Conservation (phyloP, 1,140 invertebrate genomes). For the Habropoda laboriosa region DNA sequence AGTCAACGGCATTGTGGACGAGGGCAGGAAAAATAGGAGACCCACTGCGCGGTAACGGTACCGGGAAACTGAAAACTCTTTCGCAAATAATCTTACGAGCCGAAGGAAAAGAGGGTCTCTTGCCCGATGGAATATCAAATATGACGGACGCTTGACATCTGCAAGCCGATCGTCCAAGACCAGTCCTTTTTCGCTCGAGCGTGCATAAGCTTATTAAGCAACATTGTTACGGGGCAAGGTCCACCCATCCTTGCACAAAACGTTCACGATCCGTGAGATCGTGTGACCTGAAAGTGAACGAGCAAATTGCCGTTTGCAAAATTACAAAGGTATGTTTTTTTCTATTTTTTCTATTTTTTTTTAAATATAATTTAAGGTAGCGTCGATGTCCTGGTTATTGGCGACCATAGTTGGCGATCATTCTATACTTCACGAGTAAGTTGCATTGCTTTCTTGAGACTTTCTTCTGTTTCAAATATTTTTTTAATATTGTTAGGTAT, state of each 20-base stretch:
- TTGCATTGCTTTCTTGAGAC: no score
- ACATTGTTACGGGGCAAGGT: constrained; percentile 73
- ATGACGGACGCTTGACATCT: constrained; percentile 79
- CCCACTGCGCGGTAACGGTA: constrained; percentile 60
- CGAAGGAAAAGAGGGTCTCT: constrained; percentile 52
- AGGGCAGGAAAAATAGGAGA: constrained; percentile 57
- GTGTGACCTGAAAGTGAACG: neutral
- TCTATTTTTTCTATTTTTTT: no score
- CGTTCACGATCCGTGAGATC: constrained; percentile 12
- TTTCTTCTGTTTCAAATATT: no score
- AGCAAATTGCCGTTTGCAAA: constrained; percentile 8
- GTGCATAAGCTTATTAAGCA: constrained; percentile 81
- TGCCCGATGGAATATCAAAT: constrained; percentile 72
- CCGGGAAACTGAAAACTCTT: constrained; percentile 73
- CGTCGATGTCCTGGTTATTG: no score
- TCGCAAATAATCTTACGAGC: constrained; percentile 76
- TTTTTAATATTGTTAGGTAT: no score
- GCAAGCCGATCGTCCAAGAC: constrained; percentile 59
- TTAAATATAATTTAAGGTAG: no score
- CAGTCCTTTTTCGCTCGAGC: constrained; percentile 73
- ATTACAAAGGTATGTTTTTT: neutral
- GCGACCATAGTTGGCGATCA: no score
- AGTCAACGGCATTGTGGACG: constrained; percentile 63
- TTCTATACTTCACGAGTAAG: no score
- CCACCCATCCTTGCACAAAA: constrained; percentile 26